Conservation (phyloP, 1,140 invertebrate genomes). For the Drosophila kurseongensis region DNA sequence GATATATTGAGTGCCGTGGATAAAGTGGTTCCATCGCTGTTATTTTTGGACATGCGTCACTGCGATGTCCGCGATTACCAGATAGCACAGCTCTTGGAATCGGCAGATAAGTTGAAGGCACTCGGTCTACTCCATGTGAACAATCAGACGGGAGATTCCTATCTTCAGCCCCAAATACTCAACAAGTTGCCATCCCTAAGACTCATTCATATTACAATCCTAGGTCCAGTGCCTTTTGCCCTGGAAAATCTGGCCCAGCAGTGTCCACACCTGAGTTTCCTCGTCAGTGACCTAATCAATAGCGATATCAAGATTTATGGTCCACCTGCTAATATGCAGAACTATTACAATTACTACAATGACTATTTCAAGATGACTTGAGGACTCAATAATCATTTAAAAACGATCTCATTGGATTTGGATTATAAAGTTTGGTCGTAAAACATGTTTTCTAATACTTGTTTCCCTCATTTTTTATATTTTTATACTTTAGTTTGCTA, state of each 20-base stretch:
- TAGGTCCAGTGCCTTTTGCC: conserved; percentile 26
- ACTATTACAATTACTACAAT: conserved; percentile 22
- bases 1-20: conserved; percentile 28
- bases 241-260: conserved; percentile 9
- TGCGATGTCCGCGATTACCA: conserved; percentile 46
- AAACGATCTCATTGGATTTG: background rate
- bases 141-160: conserved; percentile 31
- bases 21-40: conserved; percentile 21
- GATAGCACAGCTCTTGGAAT: conserved; percentile 38
- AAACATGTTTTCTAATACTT: too few species aligned
- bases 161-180: conserved; percentile 26
- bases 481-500: background rate
- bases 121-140: conserved; percentile 40
- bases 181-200: conserved; percentile 3
- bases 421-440: background rate
- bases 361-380: conserved; percentile 21
- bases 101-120: conserved; percentile 33
- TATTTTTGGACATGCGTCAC: conserved; percentile 50
- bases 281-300: conserved; percentile 26
- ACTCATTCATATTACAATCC: conserved; percentile 38
- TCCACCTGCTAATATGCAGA: conserved; percentile 28
- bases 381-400: background rate
- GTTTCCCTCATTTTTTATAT: too few species aligned
- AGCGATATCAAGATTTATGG: conserved; percentile 28
- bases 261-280: conserved; percentile 41